These are phyloP conservation scores for Lepidocyrtinus sp. DNA, from an alignment of 2,888 invertebrate species.

Conservation along the genomic window DNA sequence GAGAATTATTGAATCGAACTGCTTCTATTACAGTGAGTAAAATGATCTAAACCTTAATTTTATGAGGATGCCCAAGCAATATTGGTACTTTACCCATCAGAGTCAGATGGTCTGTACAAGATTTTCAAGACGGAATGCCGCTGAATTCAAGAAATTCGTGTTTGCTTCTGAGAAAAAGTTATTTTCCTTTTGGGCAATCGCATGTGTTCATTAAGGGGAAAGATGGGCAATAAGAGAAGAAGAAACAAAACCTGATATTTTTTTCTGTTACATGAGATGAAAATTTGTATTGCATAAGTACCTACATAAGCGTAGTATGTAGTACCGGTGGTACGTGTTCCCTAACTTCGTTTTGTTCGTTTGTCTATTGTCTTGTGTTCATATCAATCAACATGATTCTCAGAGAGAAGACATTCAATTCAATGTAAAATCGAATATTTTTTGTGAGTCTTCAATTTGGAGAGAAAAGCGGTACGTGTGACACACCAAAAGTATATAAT, in stretches of 20 bases:
- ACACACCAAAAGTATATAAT: neutral
- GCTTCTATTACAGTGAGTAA: neutral
- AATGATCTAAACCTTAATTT: conserved; percentile 7
- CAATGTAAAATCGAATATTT: neutral
- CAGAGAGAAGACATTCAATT: neutral
- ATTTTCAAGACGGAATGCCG: conserved; percentile 45
- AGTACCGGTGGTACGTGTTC: too few species aligned
- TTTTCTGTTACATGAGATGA: neutral
- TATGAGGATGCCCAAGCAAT: neutral
- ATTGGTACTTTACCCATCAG: neutral
- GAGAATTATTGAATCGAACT: neutral
- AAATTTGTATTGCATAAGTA: conserved; percentile 10
- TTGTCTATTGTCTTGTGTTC: too few species aligned
- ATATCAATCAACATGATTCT: neutral
- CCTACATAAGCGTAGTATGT: neutral
- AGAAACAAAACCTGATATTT: neutral
- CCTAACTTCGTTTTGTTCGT: too few species aligned
- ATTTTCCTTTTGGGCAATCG: neutral
- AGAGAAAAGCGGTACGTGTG: conserved; percentile 2
- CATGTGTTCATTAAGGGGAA: conserved; percentile 1
- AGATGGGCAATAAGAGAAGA: neutral
- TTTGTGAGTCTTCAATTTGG: neutral
- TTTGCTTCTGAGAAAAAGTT: conserved; percentile 37
- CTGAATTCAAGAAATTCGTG: conserved; percentile 56
- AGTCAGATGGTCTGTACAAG: conserved; percentile 42